These are phyloP conservation scores for Drosophila murphyi DNA, from an alignment of 1,140 invertebrate genomes.

Conservation along the genomic window DNA sequence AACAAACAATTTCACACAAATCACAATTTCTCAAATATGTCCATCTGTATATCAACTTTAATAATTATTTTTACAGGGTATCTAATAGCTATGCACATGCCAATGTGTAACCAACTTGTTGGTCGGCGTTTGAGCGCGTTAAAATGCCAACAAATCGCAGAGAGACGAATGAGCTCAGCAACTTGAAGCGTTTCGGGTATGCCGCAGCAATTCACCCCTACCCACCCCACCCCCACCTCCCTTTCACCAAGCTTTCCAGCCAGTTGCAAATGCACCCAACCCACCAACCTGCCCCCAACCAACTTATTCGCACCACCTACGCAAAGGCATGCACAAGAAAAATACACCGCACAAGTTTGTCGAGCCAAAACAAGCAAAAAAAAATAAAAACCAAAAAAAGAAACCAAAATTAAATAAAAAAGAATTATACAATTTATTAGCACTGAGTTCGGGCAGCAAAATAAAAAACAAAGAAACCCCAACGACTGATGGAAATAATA, in stretches of 20 bases:
- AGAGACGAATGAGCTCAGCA: constrained; percentile 81
- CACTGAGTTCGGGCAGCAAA: constrained; percentile 19
- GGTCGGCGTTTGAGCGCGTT: constrained; percentile 64
- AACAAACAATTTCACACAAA: too few species aligned
- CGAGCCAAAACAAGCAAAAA: constrained; percentile 36
- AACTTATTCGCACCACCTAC: constrained; percentile 14
- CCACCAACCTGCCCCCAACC: not conserved
- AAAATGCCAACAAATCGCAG: constrained; percentile 82
- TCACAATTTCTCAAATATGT: too few species aligned
- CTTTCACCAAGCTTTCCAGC: constrained; percentile 38
- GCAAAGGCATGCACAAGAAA: constrained; percentile 47
- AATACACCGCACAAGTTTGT: constrained; percentile 52
- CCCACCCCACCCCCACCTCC: not conserved
- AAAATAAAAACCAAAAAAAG: constrained; percentile 1
- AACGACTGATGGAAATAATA: constrained; percentile 33
- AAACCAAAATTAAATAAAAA: not conserved
- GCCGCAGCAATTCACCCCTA: constrained; percentile 70
- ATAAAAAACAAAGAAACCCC: not conserved
- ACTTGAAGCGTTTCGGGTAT: constrained; percentile 82
- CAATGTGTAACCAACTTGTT: constrained; percentile 20
- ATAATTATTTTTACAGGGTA: not conserved
- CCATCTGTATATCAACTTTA: not conserved
- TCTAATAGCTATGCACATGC: not conserved
- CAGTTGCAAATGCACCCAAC: constrained; percentile 16
- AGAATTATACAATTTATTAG: constrained; percentile 59